These are phyloP conservation scores for Coreius guichenoti DNA, from an alignment of 2,797 vertebrate genomes.

Conservation along the genomic window DNA sequence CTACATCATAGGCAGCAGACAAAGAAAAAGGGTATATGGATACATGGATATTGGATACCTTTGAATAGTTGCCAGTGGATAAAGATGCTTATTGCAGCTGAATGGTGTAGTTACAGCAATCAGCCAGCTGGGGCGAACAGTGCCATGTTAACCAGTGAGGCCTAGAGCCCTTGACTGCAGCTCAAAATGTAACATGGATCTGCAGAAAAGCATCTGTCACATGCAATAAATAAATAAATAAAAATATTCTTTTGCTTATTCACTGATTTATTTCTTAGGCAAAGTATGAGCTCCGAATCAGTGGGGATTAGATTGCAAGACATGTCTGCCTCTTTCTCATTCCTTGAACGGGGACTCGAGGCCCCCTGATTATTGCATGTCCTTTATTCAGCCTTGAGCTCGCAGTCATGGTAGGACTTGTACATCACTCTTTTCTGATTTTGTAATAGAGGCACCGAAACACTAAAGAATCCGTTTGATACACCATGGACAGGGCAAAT, in stretches of 20 bases:
- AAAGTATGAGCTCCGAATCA: neutral
- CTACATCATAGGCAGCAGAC: neutral
- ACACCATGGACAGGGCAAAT: constrained; percentile 35
- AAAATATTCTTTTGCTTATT: neutral
- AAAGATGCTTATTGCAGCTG: neutral
- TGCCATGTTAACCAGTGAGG: neutral
- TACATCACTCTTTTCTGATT: constrained; percentile 41
- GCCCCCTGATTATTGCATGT: constrained; percentile 36
- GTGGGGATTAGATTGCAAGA: constrained; percentile 26
- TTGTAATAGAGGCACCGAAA: constrained; percentile 41
- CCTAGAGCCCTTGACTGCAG: constrained; percentile 1
- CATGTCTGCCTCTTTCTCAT: constrained; percentile 18
- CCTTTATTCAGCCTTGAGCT: constrained; percentile 46
- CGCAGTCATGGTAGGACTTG: constrained; percentile 37
- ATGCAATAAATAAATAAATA: neutral
- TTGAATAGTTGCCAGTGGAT: neutral
- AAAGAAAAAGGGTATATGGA: neutral
- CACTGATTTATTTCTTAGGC: neutral
- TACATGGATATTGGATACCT: neutral
- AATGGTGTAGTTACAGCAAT: neutral
- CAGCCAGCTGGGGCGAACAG: neutral
- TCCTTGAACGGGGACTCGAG: constrained; percentile 21
- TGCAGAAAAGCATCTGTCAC: neutral
- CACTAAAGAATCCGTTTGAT: constrained; percentile 48
- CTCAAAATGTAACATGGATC: neutral